These are phyloP conservation scores for Latrodectus geometricus DNA, from an alignment of 1,140 invertebrate genomes.

Conservation along the genomic window DNA sequence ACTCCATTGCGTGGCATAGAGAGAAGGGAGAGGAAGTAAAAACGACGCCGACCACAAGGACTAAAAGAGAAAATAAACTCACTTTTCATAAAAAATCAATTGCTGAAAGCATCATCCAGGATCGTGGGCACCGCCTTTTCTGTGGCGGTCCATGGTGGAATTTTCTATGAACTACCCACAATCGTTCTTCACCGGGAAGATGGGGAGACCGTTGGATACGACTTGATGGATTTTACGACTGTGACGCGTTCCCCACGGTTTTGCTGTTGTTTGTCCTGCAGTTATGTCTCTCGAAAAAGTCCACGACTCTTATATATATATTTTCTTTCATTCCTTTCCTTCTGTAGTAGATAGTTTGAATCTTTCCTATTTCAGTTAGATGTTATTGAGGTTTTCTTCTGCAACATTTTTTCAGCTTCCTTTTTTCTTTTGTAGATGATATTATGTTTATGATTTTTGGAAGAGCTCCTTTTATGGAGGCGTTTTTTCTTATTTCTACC, in stretches of 20 bases:
- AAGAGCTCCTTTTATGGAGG: not conserved
- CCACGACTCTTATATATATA: not conserved
- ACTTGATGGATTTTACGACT: conserved; percentile 8
- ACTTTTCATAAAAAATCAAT: conserved; percentile 20
- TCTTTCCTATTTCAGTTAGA: not conserved
- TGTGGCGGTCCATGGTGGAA: not conserved
- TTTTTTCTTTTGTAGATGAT: not conserved
- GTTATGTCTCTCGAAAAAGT: not conserved
- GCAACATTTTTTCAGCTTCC: not conserved
- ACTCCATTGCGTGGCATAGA: not conserved
- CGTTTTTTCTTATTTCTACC: not conserved
- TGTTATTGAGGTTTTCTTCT: not conserved
- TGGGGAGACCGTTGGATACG: not conserved
- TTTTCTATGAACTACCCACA: conserved; percentile 4
- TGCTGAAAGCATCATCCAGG: conserved; percentile 1
- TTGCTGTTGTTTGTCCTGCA: conserved; percentile 3
- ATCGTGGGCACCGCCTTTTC: conserved; percentile 2
- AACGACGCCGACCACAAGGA: not conserved
- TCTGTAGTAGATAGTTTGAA: not conserved
- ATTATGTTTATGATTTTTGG: conserved; percentile 1
- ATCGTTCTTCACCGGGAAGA: not conserved
- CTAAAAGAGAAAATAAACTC: conserved; percentile 15
- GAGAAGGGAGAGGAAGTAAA: not conserved
- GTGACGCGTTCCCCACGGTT: not conserved
- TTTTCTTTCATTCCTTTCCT: not conserved